Percentiles rank a stretch among this genome's conserved stretches.
phyloP scores from a whole-genome alignment of 2,888 invertebrate species.

The Quadroppia sp. region DNA sequence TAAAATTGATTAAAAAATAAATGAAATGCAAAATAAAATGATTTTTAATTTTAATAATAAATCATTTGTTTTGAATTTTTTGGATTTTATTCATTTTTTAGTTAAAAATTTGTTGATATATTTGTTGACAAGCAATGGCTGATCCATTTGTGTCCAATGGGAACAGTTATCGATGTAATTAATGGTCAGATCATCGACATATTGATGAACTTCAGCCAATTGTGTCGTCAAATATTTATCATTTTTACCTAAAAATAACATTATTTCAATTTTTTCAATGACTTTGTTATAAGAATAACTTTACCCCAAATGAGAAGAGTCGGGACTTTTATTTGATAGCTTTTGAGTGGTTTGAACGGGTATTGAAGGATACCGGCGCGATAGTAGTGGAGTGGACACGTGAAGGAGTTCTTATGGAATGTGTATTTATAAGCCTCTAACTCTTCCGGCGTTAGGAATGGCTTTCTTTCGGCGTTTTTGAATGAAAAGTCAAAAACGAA shows the following conservation, averaged over 20 bases:
- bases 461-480: conserved; percentile 49
- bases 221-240: conserved; percentile 62
- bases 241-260: conserved; percentile 49
- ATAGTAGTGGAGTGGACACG: conserved; percentile 70
- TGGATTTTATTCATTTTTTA: not conserved
- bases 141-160: conserved; percentile 73
- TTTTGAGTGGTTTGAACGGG: not conserved
- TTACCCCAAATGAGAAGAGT: conserved; percentile 55
- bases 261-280: not conserved
- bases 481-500: conserved; percentile 60
- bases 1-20: too few species aligned
- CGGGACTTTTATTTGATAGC: not conserved
- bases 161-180: conserved; percentile 64
- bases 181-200: conserved; percentile 61
- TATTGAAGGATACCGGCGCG: conserved; percentile 51
- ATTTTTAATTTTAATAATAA: too few species aligned
- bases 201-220: conserved; percentile 63
- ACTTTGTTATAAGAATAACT: not conserved
- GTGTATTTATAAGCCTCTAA: conserved; percentile 72
- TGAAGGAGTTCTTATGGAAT: conserved; percentile 64
- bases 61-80: too few species aligned
- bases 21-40: too few species aligned
- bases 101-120: not conserved
- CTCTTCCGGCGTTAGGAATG: conserved; percentile 55
- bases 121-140: conserved; percentile 62